Base-by-base conservation (phyloP, 2,113 vertebrate species). In the Oncorhynchus tshawytscha region DNA sequence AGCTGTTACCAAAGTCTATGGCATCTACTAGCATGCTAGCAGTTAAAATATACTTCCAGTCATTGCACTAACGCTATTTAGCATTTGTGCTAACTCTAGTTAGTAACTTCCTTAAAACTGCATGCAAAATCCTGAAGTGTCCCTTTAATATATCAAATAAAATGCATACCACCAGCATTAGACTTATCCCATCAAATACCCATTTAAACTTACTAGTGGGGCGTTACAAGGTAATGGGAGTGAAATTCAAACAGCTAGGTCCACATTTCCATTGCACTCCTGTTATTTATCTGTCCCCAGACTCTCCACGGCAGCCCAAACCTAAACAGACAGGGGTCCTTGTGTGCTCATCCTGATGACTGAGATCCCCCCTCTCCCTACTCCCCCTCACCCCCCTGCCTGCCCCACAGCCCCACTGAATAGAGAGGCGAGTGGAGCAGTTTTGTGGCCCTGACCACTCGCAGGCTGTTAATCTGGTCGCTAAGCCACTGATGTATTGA, bases 401-500 rank as follows among this genome's bases (percentile, higher is more conserved):
- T 78, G 76, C 82, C 88, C 81, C 86, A 80, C 79, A 85, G 85
- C 83, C 88, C 70, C 78, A 78, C 78, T 79, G 83, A 86, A 89
- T 81, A 85, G 75, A 89, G 85, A 85, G 75, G 84, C 86, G 78
- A 80, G 84, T 90, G 84, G 85, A 83, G 88, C 39, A 86, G 88
- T 85, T 85, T 86, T 90, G 87, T 86, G 88, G 89, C 92, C 86
- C 84, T 89, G 78, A 88, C 88, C 89, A 91, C 88, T 88, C 70
- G 65, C 85, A 91, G 87, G 80, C 88, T 87, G 89, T 92, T 94
- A 92, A 93, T 93, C 92, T 93, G 89, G 87, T 85, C 82, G 88
- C 89, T 89, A 89, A 91, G 88, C 86, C 87, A 90, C 88, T 91
- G 91, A 88, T 91, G 92, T 90, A 92, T 90, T 91, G 90, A 93